Base-by-base conservation (phyloP, 2,113 vertebrate genomes). In the Formicarius rufipectus region DNA sequence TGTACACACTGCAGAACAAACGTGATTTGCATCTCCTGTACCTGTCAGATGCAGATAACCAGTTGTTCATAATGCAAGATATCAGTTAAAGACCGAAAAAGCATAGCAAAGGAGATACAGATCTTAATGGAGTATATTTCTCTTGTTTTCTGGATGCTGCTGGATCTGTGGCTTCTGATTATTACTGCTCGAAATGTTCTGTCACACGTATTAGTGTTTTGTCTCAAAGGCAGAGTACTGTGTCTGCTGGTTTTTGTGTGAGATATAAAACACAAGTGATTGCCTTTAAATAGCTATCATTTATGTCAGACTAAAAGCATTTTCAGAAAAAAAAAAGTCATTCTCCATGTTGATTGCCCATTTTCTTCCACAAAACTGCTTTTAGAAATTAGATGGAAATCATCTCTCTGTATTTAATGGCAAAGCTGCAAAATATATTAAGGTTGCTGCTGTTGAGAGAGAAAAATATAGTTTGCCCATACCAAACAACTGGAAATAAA, bases 271-370 rank as follows among this genome's bases (percentile, higher is more conserved):
- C 83, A 93, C 72, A 68, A 95, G 52, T 93, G 72, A 96, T 94
- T 96, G 85, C 90, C 72, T 89, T 93, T 92, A 95, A 96, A 89
- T 89, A 84, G 60, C 56, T 95, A 69, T 90, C 90, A 81, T 90
- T 97, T 90, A 60, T 81, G 72, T 84, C 84, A 75, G 76, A 87
- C 44, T 78, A 77, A 88, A 83, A 92, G 69, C 6, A 4, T 81
- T 89, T 92, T 89, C 56, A 89, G 79, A 71, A 89, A 88, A 75
- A 89, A 95, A 72, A 94, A 75, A 93, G 13, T 33, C 35, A 53
- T 89, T 86, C 47, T 90, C 49, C 49, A 58, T 68, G 69, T 90
- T 95, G 95, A 97, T 96, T 96, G 75, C 19, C 44, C 79, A 81
- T 95, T 97, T 97, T 95, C 83, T 94, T 84, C 83, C 44, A 95